Base-by-base conservation (phyloP, 2,888 invertebrate species). In the Oscheius onirici region DNA sequence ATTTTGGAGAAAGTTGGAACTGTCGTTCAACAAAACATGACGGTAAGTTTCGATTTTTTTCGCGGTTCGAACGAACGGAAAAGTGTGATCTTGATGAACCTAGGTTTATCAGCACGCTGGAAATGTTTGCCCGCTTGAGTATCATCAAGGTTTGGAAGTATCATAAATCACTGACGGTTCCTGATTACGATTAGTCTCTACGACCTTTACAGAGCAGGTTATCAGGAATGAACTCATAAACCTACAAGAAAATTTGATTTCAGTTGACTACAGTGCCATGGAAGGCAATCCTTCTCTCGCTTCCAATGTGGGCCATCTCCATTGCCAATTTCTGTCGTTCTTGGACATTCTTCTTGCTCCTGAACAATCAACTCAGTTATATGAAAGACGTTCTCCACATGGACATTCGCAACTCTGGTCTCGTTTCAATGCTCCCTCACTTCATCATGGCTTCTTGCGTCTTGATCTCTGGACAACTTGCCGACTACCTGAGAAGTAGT, bases 301-400 rank as follows among this genome's bases (percentile, higher is more conserved):
- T 93, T 91, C 97, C 97, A 0, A 97, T 99, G 5, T 95, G 95
- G 89, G 97, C 99, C n/a, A 99, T 99, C 84, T 95, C 97, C 78
- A 95, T 99, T 66, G 97, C 97, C n/a, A 99, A 99, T 13, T 80
- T 80, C 72, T 79, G 77, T 88, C 92, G 97, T 76, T 96, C 96
- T 43, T 99, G 97, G 97, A 97, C 97, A 86, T 99, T 99, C 89
- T 99, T 97, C 89, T 90, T 99, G 26, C 91, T 99, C 69, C 95
- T 99, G 55, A 92, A 96, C 75, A 95, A 95, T 85, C 97, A 97
- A 89, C 94, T 96, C 3, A 92, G 93, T 28, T 99, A 95, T 89
- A 94, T 99, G 88, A 93, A 93, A 87, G 93, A 95, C 87, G 93
- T 93, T 75, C 95, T 96, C 87, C 91, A 92, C 73, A 93, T 95